phyloP scores from a whole-genome alignment of 2,888 invertebrate genomes.

The Andrena bucephala region DNA sequence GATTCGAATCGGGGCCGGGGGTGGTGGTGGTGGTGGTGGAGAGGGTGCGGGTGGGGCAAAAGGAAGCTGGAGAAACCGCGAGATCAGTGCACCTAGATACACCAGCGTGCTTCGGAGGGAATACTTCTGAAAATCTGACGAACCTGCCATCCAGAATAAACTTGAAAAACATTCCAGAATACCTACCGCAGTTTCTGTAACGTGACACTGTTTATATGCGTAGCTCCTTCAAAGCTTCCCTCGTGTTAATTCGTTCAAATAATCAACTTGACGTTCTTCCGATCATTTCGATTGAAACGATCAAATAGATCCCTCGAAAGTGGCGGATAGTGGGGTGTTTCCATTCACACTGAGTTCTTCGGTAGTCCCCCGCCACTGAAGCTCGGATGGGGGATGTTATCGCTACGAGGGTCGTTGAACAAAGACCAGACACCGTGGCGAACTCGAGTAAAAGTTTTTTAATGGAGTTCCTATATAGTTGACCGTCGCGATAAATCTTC shows the following conservation, averaged over 20 bases:
- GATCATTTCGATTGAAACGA: background rate
- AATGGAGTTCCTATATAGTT: slow-evolving; percentile 34
- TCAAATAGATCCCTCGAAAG: background rate
- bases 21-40: too few species aligned
- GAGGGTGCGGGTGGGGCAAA: background rate
- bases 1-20: background rate
- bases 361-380: background rate
- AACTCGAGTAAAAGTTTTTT: slow-evolving; percentile 28
- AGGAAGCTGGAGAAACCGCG: slow-evolving; percentile 23
- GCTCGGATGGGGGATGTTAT: background rate
- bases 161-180: too few species aligned
- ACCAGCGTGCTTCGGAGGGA: background rate
- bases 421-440: slow-evolving; percentile 13
- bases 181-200: too few species aligned
- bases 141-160: too few species aligned
- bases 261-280: background rate
- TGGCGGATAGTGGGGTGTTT: background rate
- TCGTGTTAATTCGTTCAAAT: background rate
- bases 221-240: too few species aligned
- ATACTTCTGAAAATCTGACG: too few species aligned
- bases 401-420: slow-evolving; percentile 9
- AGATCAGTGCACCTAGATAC: slow-evolving; percentile 16
- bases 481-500: slow-evolving; percentile 32
- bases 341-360: background rate
- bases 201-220: too few species aligned